Evolutionary conservation across 1,140 invertebrate genomes (phyloP).

Genomic region (Rhopalosiphum padi): DNA sequence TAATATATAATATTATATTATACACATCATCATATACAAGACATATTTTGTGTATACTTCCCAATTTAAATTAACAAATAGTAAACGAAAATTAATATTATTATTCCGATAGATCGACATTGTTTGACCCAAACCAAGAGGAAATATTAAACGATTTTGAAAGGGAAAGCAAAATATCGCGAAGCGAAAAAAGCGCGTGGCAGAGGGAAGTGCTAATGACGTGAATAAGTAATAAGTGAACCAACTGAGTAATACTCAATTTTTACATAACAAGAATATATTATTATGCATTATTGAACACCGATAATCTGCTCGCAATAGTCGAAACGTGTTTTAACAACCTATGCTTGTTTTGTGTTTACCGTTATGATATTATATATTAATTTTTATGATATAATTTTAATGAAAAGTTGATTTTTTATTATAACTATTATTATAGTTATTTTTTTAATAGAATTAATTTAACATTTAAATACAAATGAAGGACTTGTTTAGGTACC

Average conservation of each 20-base stretch:
- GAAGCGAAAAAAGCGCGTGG: not conserved
- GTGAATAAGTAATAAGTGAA: constrained; percentile 35
- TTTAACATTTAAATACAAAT: not conserved
- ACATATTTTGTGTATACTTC: not conserved
- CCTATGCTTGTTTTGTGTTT: not conserved
- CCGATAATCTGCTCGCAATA: not conserved
- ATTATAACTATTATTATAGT: not conserved
- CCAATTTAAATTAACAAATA: not conserved
- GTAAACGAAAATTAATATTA: not conserved
- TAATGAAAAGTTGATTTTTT: not conserved
- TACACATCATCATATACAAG: not conserved
- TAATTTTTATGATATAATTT: constrained; percentile 33
- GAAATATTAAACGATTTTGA: constrained; percentile 16
- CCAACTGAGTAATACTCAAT: constrained; percentile 7
- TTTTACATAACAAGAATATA: constrained; percentile 36
- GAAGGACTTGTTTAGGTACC: not conserved
- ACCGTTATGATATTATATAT: constrained; percentile 3
- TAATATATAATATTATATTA: not conserved
- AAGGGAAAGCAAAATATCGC: constrained; percentile 5
- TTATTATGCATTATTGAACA: constrained; percentile 31
- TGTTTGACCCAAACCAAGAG: not conserved
- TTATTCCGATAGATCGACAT: not conserved
- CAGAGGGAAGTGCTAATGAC: not conserved
- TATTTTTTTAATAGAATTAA: not conserved
- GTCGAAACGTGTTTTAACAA: constrained; percentile 30